Base-by-base conservation (phyloP, 1,140 invertebrate genomes). In the Drosophila bipectinata region DNA sequence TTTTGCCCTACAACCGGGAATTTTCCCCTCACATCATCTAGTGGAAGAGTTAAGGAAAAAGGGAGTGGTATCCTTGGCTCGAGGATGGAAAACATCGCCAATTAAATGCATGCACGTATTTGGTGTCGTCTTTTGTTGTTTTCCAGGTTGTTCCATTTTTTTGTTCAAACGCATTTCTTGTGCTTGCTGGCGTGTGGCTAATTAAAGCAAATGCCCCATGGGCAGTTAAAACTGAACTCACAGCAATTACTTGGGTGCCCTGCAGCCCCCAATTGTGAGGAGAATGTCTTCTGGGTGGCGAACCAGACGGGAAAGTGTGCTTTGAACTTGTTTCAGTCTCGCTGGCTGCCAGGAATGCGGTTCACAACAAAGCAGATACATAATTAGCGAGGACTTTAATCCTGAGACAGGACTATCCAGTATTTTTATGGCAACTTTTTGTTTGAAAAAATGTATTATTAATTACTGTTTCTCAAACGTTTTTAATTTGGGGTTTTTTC, bases 71-170 rank as follows among this genome's bases (percentile, higher is more conserved):
- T 37, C 14, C 14, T 44, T 1, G 24, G 6, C 14, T 7, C 5
- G 5, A 28, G 26, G 26, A 28, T 30, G 45, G 39, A 66, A 75
- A 75, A 45, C 12, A 26, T 53, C 48, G 61, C 34, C 78, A 87
- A 87, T 87, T 88, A 79, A 82, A 49, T 77, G 81, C 81, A 80
- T 85, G 81, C 80, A 72, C 30, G 28, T 59, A 41, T 39, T 32
- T 72, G 24, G 15, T 53, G 48, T 72, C 49, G 39, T 56, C 72
- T 69, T 32, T 44, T 48, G 34, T 67, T 72, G 39, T 63, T 57
- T n/a, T 8, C 28, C 21, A n/a, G 10, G 49, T 59, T 58, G 12
- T 28, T 7, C 14, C 12, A 18, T 53, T 51, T 21, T 21, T 49
- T 34, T 18, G 45, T 57, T 67, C 47, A 57, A 72, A 66, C 52